Evolutionary conservation across 2,797 vertebrate species (phyloP).

Genomic region (Xerus rutilus): DNA sequence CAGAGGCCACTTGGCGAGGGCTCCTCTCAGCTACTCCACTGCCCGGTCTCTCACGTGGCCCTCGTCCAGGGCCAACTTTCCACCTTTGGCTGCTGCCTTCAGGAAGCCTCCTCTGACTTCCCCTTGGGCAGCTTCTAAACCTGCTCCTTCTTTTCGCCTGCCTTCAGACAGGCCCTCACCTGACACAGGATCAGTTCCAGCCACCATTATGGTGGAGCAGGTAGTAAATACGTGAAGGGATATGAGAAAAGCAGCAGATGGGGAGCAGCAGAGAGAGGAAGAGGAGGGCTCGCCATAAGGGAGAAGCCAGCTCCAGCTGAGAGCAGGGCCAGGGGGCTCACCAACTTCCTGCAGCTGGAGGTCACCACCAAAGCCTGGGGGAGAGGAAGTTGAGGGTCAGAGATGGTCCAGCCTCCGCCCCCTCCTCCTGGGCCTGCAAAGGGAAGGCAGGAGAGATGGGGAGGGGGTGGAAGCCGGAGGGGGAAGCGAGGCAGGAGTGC

Average conservation of each 20-base stretch:
- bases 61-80: background rate
- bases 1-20: background rate
- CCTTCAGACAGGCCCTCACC: background rate
- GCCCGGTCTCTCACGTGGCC: background rate
- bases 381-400: background rate
- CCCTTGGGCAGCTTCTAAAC: background rate
- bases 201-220: background rate
- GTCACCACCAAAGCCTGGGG: constrained; percentile 56
- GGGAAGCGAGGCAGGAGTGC: no score
- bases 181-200: background rate
- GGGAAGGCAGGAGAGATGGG: no score
- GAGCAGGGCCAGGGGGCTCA: background rate
- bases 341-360: constrained; percentile 73
- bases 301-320: background rate
- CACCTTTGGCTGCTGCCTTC: background rate
- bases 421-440: background rate
- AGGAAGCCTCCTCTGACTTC: background rate
- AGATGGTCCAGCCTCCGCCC: background rate
- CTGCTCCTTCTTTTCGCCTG: background rate
- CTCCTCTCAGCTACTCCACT: background rate
- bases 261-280: no score
- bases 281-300: background rate
- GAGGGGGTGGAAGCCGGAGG: no score
- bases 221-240: background rate
- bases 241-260: background rate